A percentile compares a stretch with the other conserved stretches of the same genome.
phyloP scores from a whole-genome alignment of 2,888 invertebrate species.

The Volucella bombylans region DNA sequence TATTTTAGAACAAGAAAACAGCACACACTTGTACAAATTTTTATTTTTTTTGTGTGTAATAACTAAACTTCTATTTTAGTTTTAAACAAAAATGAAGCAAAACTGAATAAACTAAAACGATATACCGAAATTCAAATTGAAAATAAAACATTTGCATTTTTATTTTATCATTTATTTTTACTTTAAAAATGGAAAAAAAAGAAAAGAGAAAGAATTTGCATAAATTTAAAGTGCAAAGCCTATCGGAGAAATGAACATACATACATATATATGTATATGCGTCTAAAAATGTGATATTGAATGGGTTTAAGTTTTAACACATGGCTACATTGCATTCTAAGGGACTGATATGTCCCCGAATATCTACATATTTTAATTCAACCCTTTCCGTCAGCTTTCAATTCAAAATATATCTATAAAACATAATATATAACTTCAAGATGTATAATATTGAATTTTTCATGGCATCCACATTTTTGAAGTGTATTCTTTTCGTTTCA shows the following conservation, averaged over 20 bases:
- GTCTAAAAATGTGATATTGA: no score
- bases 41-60: conserved; percentile 64
- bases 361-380: no score
- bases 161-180: conserved; percentile 31
- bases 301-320: no score
- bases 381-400: no score
- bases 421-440: no score
- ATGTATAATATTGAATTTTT: no score
- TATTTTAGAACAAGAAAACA: conserved; percentile 27
- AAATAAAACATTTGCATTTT: conserved; percentile 35
- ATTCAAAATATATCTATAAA: no score
- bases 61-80: conserved; percentile 47
- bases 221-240: background rate
- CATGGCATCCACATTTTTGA: no score
- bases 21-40: conserved; percentile 68
- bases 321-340: no score
- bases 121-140: conserved; percentile 51
- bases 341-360: no score
- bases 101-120: conserved; percentile 60
- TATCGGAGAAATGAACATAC: background rate
- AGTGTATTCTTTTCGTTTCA: no score
- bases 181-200: background rate
- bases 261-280: background rate
- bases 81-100: conserved; percentile 39
- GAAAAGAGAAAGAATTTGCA: background rate